Conservation (phyloP, 1,140 invertebrate species). For the Plodia interpunctella region DNA sequence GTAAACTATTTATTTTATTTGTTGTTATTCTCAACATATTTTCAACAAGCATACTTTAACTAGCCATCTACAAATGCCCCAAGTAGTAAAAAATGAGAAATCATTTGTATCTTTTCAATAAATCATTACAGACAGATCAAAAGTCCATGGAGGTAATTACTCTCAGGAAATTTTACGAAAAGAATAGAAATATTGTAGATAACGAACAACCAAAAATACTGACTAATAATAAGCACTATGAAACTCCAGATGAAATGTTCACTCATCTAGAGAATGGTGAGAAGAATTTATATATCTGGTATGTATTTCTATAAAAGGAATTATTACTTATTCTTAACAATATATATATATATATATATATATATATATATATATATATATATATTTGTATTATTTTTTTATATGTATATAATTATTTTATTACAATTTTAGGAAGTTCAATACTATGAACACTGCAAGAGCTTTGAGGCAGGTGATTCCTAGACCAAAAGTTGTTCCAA, state of each 20-base stretch:
- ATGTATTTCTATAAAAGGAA: constrained; percentile 19
- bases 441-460: constrained; percentile 81
- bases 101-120: no score
- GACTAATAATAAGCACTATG: constrained; percentile 70
- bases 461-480: constrained; percentile 82
- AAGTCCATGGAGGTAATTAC: constrained; percentile 32
- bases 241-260: constrained; percentile 43
- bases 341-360: no score
- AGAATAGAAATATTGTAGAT: constrained; percentile 68
- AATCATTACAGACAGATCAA: constrained; percentile 52
- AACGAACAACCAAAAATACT: constrained; percentile 75
- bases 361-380: no score
- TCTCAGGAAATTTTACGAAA: constrained; percentile 42
- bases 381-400: no score
- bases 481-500: constrained; percentile 78
- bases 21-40: no score
- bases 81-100: no score
- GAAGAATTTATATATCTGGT: constrained; percentile 49
- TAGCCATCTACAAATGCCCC: no score
- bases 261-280: constrained; percentile 23
- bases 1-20: no score
- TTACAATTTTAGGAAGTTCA: constrained; percentile 80
- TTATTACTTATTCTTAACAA: no score
- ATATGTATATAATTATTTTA: no score
- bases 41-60: no score